Conservation (phyloP, 2,888 invertebrate genomes). For the Liodrosophila aerea region DNA sequence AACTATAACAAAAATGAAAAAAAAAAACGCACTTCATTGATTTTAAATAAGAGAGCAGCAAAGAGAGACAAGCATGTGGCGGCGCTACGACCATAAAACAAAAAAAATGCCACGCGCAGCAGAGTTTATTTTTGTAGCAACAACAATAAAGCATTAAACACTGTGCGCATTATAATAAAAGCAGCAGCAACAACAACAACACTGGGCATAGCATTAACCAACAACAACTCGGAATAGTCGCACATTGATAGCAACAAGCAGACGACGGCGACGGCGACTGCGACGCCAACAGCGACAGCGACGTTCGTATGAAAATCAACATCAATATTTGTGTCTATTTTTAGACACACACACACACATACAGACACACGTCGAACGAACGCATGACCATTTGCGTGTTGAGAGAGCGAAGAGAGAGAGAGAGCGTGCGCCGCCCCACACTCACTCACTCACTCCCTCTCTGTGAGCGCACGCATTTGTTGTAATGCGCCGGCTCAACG, state of each 20-base stretch:
- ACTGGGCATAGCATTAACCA: constrained; percentile 7
- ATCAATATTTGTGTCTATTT: constrained; percentile 79
- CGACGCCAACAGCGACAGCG: constrained; percentile 28
- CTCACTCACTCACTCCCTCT: constrained; percentile 1
- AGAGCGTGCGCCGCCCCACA: not conserved
- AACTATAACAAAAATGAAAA: too few relatives aligned
- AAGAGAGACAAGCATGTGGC: constrained; percentile 32
- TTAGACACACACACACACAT: constrained; percentile 59
- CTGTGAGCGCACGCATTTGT: constrained; percentile 17
- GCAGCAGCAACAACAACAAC: constrained; percentile 41
- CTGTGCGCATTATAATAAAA: constrained; percentile 71
- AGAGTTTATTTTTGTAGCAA: constrained; percentile 75
- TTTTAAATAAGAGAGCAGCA: constrained; percentile 12
- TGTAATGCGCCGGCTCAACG: constrained; percentile 73
- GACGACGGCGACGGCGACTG: constrained; percentile 5
- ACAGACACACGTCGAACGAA: constrained; percentile 52
- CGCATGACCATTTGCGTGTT: constrained; percentile 61
- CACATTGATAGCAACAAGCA: constrained; percentile 64
- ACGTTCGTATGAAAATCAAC: constrained; percentile 73
- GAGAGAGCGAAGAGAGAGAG: constrained; percentile 25
- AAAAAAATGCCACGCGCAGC: constrained; percentile 71
- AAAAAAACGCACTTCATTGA: constrained; percentile 52
- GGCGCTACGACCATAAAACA: constrained; percentile 16
- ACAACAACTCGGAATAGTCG: constrained; percentile 49
- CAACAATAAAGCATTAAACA: constrained; percentile 59